Base-by-base conservation (phyloP, 2,113 vertebrate genomes). In the Hyaena hyaena region DNA sequence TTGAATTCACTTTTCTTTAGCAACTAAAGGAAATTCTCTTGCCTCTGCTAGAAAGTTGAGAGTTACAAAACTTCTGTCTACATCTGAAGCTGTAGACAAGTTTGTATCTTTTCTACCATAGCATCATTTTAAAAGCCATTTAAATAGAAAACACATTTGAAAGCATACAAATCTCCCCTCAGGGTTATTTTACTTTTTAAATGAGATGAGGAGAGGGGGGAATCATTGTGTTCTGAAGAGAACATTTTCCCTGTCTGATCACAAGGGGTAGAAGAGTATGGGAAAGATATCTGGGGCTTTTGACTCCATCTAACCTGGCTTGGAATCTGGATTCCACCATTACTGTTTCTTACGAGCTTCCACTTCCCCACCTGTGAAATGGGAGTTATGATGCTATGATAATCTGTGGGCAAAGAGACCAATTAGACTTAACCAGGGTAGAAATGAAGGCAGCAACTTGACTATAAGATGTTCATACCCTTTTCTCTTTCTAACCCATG, bases 1-100 rank as follows among this genome's bases (percentile, higher is more conserved):
- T 92, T 58, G 65, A 80, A 92, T 92, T 96, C 66, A 33, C 83
- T 92, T 96, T 95, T 80, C 95, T 89, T 95, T 35, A 92, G 89
- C 92, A 93, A 39, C n/a, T 31, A 50, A 48, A 77, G 43, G 26
- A 95, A 69, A 90, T 74, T 89, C 82, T 76, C 88, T 82, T 84
- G 35, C 55, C 92, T 96, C 84, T 96, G 23, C 66, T 21, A 9
- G 35, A 76, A 45, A 77, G 26, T 58, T 65, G 55, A 14, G 80
- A 88, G 76, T 94, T 95, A 89, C 28, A 81, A 76, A 96, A 96
- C n/a, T 80, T 83, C 93, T 92, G 4, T 63, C 80, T 85, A 35
- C 4, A 85, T 95, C 90, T 95, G 93, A 97, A 90, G 85, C 80
- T 80, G 3, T 89, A 63, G 84, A 92, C 84, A 76, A 88, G 50